Conservation (phyloP, 2,888 invertebrate genomes). For the Sipha maydis region DNA sequence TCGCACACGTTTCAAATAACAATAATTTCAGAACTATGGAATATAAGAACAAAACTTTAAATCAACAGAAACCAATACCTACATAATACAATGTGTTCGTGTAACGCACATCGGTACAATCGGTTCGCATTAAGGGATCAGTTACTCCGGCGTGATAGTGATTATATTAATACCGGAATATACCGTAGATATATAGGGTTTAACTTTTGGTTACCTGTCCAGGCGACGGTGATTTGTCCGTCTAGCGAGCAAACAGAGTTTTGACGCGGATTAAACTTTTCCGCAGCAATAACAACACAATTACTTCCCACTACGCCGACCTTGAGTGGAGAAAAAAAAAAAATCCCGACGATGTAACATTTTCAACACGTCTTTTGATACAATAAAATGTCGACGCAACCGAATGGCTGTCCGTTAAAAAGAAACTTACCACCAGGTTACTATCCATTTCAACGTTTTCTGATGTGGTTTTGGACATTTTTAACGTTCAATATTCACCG, state of each 20-base stretch:
- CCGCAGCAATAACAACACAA: constrained; percentile 47
- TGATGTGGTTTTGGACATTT: neutral
- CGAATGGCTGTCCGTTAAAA: neutral
- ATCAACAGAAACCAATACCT: neutral
- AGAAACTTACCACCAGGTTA: constrained; percentile 9
- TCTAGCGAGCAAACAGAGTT: constrained; percentile 21
- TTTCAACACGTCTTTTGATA: neutral
- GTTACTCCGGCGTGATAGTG: neutral
- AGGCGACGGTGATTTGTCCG: constrained; percentile 46
- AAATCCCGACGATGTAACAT: neutral
- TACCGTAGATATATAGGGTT: too few species aligned
- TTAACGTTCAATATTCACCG: neutral
- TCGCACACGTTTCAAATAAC: neutral
- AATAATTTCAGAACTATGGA: neutral
- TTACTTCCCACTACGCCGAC: constrained; percentile 37
- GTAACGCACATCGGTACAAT: too few species aligned
- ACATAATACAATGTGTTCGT: neutral
- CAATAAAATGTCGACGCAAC: too few species aligned
- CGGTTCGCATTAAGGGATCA: too few species aligned
- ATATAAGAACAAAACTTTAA: neutral
- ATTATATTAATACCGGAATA: neutral
- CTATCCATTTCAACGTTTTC: neutral
- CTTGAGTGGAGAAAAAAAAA: neutral
- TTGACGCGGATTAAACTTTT: constrained; percentile 6
- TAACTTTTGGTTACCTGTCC: constrained; percentile 30